These are phyloP conservation scores for Rhynchotus rufescens DNA, from an alignment of 2,797 vertebrate genomes.

Conservation along the genomic window DNA sequence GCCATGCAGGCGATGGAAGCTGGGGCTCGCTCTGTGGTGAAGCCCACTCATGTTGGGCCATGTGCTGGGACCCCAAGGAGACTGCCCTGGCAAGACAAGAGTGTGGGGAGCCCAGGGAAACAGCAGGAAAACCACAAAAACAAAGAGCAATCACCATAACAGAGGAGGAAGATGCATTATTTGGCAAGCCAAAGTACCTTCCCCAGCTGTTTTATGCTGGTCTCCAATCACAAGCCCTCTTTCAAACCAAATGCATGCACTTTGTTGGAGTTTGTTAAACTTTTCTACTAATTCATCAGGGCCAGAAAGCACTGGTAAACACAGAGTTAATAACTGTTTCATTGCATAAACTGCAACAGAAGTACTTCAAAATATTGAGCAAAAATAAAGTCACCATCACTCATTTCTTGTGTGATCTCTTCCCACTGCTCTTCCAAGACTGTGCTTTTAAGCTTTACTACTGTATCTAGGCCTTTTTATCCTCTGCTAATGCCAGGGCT, in stretches of 20 bases:
- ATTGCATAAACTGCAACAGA: not conserved
- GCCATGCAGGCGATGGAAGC: fast-evolving
- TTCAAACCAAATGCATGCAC: not conserved
- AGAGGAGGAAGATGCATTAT: not conserved
- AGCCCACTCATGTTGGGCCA: not conserved
- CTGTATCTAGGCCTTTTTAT: conserved; percentile 21
- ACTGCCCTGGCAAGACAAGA: not conserved
- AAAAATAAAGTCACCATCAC: not conserved
- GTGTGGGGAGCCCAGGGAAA: no score
- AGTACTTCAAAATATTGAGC: not conserved
- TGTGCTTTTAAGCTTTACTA: not conserved
- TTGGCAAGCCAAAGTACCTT: not conserved
- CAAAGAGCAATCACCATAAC: not conserved
- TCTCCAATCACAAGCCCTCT: not conserved
- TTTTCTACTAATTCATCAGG: not conserved
- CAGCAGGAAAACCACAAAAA: not conserved
- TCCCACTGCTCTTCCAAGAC: not conserved
- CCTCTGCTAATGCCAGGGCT: conserved; percentile 41
- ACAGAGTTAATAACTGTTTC: not conserved
- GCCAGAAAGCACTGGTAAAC: not conserved
- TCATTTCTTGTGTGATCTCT: not conserved
- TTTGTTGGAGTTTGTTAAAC: not conserved
- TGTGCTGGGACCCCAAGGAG: not conserved
- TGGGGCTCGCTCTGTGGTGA: not conserved
- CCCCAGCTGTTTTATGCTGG: not conserved